Conservation (phyloP, 37 sponge, comb jelly and placozoan genomes). For the Agelas oroides region DNA sequence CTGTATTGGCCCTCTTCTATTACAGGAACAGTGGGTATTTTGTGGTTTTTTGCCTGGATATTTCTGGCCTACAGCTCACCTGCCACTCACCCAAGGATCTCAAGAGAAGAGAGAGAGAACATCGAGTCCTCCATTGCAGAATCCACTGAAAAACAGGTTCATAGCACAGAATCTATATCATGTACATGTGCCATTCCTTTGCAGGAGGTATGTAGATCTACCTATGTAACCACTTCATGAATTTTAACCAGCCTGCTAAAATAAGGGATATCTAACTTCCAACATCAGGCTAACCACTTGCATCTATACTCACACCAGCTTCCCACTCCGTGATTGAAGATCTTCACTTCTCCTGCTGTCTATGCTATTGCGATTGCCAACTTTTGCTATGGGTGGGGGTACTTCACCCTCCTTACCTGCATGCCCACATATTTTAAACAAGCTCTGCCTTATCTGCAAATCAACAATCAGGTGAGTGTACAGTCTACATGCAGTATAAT, state of each 20-base stretch:
- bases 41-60: conserved; percentile 91
- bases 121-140: conserved; percentile 65
- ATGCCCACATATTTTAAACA: conserved; percentile 85
- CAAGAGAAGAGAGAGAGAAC: conserved; percentile 68
- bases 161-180: no score
- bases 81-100: conserved; percentile 77
- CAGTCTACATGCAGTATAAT: no score
- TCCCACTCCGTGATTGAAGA: conserved; percentile 68
- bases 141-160: no score
- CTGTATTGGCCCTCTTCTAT: no score
- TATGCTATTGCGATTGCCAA: conserved; percentile 82
- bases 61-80: conserved; percentile 75
- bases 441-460: conserved; percentile 19
- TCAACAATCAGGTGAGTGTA: no score
- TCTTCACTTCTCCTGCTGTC: conserved; percentile 80
- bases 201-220: no score
- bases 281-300: no score
- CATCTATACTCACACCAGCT: background rate
- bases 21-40: conserved; percentile 80
- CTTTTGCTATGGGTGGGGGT: conserved; percentile 88
- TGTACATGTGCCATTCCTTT: background rate
- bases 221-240: no score
- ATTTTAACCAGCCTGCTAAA: no score
- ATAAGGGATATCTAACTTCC: no score
- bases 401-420: conserved; percentile 90